Conservation (phyloP, 2,888 invertebrate species). For the Acanthococcus lagerstroemiae region DNA sequence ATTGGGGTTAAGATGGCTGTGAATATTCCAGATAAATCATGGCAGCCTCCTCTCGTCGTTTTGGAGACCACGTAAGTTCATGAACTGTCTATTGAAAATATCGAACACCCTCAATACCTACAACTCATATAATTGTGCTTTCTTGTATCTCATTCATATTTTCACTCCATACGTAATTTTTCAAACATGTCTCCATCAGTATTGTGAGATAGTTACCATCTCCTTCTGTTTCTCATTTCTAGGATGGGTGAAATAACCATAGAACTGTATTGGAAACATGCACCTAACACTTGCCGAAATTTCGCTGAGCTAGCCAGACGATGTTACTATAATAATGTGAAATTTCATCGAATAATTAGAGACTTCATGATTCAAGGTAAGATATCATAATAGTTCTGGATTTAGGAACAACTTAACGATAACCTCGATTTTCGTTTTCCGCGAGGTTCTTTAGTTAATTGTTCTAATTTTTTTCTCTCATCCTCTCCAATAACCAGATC, state of each 20-base stretch:
- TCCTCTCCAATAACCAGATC: too few relatives aligned
- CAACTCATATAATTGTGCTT: too few relatives aligned
- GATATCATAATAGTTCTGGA: too few relatives aligned
- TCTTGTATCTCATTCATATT: neutral
- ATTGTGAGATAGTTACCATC: slow-evolving; percentile 26
- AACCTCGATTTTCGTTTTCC: too few relatives aligned
- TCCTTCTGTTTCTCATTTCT: slow-evolving; percentile 39
- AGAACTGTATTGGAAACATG: slow-evolving; percentile 97
- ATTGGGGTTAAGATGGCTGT: slow-evolving; percentile 22
- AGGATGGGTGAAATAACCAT: slow-evolving; percentile 88
- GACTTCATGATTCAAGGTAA: slow-evolving; percentile 83
- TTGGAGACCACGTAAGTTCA: slow-evolving; percentile 70
- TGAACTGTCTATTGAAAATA: too few relatives aligned
- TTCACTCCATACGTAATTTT: neutral
- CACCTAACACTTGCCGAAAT: slow-evolving; percentile 93
- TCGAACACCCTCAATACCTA: too few relatives aligned
- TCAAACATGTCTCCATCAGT: slow-evolving; percentile 11
- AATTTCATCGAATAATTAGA: slow-evolving; percentile 90
- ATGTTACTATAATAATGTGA: slow-evolving; percentile 91
- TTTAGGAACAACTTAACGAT: too few relatives aligned
- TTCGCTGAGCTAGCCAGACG: slow-evolving; percentile 88
- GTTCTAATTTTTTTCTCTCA: too few relatives aligned
- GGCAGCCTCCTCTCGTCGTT: slow-evolving; percentile 75
- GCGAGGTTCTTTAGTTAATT: too few relatives aligned
- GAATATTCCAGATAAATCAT: slow-evolving; percentile 76